Conservation (phyloP, 1,140 invertebrate genomes). For the Aradophagus sp. region DNA sequence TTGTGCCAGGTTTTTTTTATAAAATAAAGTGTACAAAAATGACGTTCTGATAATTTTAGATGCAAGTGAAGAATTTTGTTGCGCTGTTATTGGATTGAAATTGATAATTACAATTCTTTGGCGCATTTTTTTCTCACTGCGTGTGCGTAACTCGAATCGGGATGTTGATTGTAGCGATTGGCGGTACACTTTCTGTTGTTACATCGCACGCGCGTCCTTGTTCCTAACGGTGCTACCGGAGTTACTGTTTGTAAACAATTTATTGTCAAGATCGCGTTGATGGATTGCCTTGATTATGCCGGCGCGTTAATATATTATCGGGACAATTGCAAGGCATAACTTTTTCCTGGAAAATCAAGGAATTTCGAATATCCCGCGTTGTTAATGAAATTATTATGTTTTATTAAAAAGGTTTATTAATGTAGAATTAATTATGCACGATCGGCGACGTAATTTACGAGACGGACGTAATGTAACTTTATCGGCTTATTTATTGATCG, state of each 20-base stretch:
- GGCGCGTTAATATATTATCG: conserved; percentile 11
- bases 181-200: conserved; percentile 44
- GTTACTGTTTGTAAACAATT: conserved; percentile 29
- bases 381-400: conserved; percentile 41
- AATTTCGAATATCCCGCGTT: conserved; percentile 6
- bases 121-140: too few relatives aligned
- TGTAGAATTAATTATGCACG: too few relatives aligned
- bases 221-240: conserved; percentile 40
- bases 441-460: conserved; percentile 18
- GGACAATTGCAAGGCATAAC: conserved; percentile 4
- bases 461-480: conserved; percentile 16
- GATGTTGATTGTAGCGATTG: conserved; percentile 11
- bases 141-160: not conserved
- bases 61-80: too few relatives aligned
- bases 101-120: too few relatives aligned
- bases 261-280: conserved; percentile 33
- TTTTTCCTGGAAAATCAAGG: conserved; percentile 21
- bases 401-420: conserved; percentile 26
- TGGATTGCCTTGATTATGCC: conserved; percentile 33
- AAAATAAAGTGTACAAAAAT: too few relatives aligned
- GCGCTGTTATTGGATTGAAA: too few relatives aligned
- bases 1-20: too few relatives aligned
- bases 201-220: conserved; percentile 35
- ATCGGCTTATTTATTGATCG: conserved; percentile 34
- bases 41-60: too few relatives aligned